Evolutionary conservation across 1,140 invertebrate genomes (phyloP), one percentile per base, ranked within the genome.

Genomic region (Oppia nitens): DNA sequence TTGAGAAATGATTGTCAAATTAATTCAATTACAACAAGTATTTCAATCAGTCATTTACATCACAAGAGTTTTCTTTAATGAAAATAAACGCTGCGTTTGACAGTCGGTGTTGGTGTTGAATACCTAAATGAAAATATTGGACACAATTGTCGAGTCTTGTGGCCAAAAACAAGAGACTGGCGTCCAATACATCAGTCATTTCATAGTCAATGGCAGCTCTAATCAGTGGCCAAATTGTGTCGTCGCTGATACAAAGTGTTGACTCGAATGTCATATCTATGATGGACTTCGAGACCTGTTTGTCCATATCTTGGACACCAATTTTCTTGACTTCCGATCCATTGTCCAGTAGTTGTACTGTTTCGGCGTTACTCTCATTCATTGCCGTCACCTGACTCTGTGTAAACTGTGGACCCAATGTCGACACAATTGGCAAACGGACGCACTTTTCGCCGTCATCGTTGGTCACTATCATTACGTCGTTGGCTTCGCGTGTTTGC

Each of bases 101-200:
- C 1, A 58, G 3, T 17, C 29, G 25, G 28, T 52, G 48, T 12
- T 58, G 12, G 21, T 58, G 28, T 23, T 52, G 27, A 23, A 51
- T 4, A 3, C 57, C 57, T 11, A 58, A 17, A 24, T 58, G 25
- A 9, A 58, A 21, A 0, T 51, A 27, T 20, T 51, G 9, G 12
- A 58, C 25, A 32, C 57, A 58, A 58, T 58, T 58, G 14, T 58
- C 57, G 17, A n/a, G 24, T 51, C 20, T 58, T 17, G 51, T 25
- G 2, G 28, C 20, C 2, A 58, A 20, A 52, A 20, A 58, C 50
- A 21, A 51, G 23, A 47, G 50, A 32, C 57, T 50, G 2, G 48
- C 27, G 1, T 6, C 11, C 17, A 58, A 51, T 17, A 58, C 24
- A 21, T 32, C 21, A 27, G 21, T 28, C 48, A 58, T 49, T 28